Conservation (phyloP, 1,140 invertebrate genomes). For the Mamestra configurata region DNA sequence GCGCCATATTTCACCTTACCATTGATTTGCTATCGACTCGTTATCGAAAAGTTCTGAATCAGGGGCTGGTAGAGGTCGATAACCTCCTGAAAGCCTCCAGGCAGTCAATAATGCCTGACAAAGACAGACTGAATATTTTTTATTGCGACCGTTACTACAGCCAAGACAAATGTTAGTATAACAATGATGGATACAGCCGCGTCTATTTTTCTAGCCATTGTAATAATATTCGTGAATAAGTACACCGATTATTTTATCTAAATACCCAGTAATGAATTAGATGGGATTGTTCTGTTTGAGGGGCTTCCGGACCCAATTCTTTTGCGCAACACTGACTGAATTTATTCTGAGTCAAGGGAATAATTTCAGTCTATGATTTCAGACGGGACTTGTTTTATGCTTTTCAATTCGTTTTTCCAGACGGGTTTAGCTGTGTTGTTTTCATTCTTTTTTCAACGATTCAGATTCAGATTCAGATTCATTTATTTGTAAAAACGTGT, state of each 20-base stretch:
- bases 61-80: background rate
- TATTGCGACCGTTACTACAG: background rate
- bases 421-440: background rate
- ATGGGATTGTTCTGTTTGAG: background rate
- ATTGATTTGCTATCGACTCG: no score
- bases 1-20: no score
- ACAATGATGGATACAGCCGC: background rate
- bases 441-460: no score
- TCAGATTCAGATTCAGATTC: no score
- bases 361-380: background rate
- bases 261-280: background rate
- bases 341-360: background rate
- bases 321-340: background rate
- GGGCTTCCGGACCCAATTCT: background rate
- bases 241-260: background rate
- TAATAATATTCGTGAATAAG: constrained; percentile 6
- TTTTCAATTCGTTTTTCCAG: no score
- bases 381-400: no score
- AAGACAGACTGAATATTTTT: background rate
- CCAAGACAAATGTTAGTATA: constrained; percentile 11
- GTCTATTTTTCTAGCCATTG: background rate
- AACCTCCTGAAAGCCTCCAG: background rate
- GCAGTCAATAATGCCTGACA: background rate
- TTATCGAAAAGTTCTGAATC: no score
- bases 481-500: no score